Percentiles rank a stretch among this genome's conserved stretches.
These are phyloP conservation scores for Drosophila ustulata DNA, from an alignment of 2,888 invertebrate genomes.

Conservation along the genomic window DNA sequence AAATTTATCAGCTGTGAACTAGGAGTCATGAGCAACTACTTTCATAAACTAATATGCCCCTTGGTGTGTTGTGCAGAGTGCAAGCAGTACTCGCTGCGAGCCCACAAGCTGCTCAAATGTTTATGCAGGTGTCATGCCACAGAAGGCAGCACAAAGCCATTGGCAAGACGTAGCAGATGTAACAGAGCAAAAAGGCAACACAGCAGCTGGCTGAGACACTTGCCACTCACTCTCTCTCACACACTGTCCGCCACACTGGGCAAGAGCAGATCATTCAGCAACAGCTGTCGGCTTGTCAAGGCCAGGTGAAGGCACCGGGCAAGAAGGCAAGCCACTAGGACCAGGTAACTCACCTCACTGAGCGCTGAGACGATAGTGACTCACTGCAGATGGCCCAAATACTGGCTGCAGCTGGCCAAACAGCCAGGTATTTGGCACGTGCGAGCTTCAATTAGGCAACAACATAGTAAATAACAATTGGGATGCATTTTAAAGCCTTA, in stretches of 20 bases:
- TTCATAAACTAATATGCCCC: neutral
- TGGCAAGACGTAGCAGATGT: slow-evolving; percentile 8
- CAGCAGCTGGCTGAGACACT: slow-evolving; percentile 59
- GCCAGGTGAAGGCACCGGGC: slow-evolving; percentile 32
- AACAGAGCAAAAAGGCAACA: slow-evolving; percentile 25
- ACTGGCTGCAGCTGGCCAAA: slow-evolving; percentile 21
- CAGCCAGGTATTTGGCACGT: slow-evolving; percentile 12
- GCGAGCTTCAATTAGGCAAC: slow-evolving; percentile 1
- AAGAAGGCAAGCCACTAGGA: slow-evolving; percentile 8
- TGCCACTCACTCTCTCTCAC: slow-evolving; percentile 11
- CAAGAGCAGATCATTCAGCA: slow-evolving; percentile 51
- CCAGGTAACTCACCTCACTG: neutral
- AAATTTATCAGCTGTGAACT: no score
- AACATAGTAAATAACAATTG: neutral
- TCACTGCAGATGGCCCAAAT: slow-evolving; percentile 38
- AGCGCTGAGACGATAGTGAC: slow-evolving; percentile 2
- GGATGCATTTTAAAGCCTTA: neutral
- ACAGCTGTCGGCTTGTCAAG: slow-evolving; percentile 57
- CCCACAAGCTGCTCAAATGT: slow-evolving; percentile 76
- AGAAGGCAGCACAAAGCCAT: slow-evolving; percentile 35
- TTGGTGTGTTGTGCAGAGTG: slow-evolving; percentile 29
- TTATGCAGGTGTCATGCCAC: slow-evolving; percentile 75
- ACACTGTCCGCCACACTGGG: slow-evolving; percentile 16
- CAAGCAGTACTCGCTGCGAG: slow-evolving; percentile 16
- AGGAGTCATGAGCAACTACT: no score